Evolutionary conservation across 92 coral and sea anemone species (phyloP).

Genomic region (Nematostella vectensis): DNA sequence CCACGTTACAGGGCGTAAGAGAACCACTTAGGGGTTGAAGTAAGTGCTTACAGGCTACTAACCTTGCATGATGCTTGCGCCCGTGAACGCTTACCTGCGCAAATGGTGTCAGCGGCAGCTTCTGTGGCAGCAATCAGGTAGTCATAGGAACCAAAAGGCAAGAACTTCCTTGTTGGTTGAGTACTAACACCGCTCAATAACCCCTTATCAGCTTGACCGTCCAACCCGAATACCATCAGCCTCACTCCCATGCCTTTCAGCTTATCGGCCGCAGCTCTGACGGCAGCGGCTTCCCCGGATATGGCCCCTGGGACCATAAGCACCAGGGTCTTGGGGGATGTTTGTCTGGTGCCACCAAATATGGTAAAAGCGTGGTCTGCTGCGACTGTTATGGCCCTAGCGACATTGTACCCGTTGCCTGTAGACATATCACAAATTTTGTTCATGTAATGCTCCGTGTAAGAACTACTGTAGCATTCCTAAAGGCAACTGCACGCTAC

Average conservation of each 20-base stretch:
- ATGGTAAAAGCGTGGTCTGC: slow-evolving; percentile 54
- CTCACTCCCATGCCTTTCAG: slow-evolving; percentile 67
- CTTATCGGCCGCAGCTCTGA: slow-evolving; percentile 32
- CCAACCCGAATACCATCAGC: slow-evolving; percentile 43
- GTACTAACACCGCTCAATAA: slow-evolving; percentile 30
- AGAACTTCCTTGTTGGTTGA: slow-evolving; percentile 44
- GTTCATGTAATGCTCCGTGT: no score
- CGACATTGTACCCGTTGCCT: slow-evolving; percentile 43
- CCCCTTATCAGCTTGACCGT: slow-evolving; percentile 16
- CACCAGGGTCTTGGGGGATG: slow-evolving; percentile 57
- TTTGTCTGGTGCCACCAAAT: slow-evolving; percentile 77
- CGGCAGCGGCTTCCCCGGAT: slow-evolving; percentile 20
- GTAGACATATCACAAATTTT: no score
- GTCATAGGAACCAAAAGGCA: slow-evolving; percentile 14
- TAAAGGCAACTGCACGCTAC: no score
- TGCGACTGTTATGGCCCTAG: slow-evolving; percentile 52
- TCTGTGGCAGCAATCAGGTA: slow-evolving; percentile 22
- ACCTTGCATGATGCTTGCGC: no score
- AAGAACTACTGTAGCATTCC: no score
- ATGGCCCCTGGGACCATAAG: slow-evolving; percentile 60
- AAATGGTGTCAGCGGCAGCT: slow-evolving; percentile 9
- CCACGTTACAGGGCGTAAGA: no score
- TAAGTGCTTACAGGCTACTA: no score
- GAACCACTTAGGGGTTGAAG: no score
- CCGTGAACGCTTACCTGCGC: slow-evolving; percentile 27